A percentile compares a stretch with the other conserved stretches of the same genome.
These are phyloP conservation scores for Paramuricea clavata DNA, from an alignment of 92 coral and sea anemone genomes.

Conservation along the genomic window DNA sequence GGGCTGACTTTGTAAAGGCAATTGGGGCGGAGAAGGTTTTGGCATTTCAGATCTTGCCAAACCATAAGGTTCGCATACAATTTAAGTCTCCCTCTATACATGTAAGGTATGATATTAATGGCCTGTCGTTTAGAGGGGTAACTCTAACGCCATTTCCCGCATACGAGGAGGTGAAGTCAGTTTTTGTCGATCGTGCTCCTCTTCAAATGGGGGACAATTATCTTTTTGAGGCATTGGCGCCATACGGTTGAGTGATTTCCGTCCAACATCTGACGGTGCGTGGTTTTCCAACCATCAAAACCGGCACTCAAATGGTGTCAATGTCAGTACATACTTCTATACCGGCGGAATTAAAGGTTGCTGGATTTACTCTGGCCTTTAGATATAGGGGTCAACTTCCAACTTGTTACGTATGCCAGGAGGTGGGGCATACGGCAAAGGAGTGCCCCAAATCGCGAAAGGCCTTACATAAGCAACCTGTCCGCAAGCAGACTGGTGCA, in stretches of 20 bases:
- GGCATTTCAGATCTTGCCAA: no score
- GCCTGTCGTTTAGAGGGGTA: neutral
- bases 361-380: neutral
- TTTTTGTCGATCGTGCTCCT: neutral
- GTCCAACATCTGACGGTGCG: neutral
- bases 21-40: no score
- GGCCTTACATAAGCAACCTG: no score
- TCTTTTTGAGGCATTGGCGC: neutral
- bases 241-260: neutral
- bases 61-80: neutral
- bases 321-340: neutral
- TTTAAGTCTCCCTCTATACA: neutral
- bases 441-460: neutral
- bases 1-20: no score
- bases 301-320: neutral
- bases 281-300: neutral
- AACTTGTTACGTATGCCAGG: neutral
- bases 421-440: neutral
- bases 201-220: neutral
- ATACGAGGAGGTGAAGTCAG: neutral
- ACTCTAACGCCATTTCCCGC: neutral
- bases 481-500: no score
- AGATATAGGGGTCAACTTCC: neutral
- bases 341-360: neutral
- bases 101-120: neutral